Evolutionary conservation across 53 echinoderm and acorn worm species (phyloP), one percentile per base, ranked within the genome.

Genomic region (Temnopleurus reevesii): DNA sequence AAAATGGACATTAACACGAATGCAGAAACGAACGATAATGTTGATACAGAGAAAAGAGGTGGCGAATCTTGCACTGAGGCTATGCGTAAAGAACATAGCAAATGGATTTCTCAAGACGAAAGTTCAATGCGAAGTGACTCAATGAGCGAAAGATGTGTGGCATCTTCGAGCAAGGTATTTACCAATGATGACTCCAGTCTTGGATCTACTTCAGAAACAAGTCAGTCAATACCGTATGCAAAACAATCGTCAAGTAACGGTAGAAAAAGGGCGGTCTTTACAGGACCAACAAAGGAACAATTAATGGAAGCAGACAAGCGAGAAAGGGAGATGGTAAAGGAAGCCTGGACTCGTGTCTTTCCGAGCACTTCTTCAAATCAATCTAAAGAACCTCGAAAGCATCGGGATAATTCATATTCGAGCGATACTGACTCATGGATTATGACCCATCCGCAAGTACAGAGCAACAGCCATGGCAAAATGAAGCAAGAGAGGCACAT

Each of bases 261-360:
- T 5, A 71, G n/a, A 41, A 83, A 85, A 45, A 17, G 15, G 18
- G 44, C 59, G 3, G 41, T 85, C 10, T 85, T 85, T 28, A 85
- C 85, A 2, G 85, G 85, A 61, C 85, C 85, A 26, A 29, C 85
- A 9, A 85, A 60, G 58, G 85, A 85, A 19, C 38, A 44, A 8
- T 19, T 60, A 8, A 38, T 9, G 5, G 59, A 36, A 61, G 60
- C 23, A 41, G 85, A 85, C 2, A 61, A 3, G 15, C 25, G 60
- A 41, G 85, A 85, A 36, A 85, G 85, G 15, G 85, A 85, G 30
- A 45, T 85, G 45, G 85, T 85, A 13, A 85, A 85, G 19, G 43
- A 85, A 25, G 85, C 60, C 10, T 85, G 85, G 85, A 85, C 24
- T 19, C 85, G 85, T 18, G 85, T 46, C 1, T 85, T 85, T 8